phyloP scores from a whole-genome alignment of 2,797 vertebrate species.

The Eospalax fontanierii region DNA sequence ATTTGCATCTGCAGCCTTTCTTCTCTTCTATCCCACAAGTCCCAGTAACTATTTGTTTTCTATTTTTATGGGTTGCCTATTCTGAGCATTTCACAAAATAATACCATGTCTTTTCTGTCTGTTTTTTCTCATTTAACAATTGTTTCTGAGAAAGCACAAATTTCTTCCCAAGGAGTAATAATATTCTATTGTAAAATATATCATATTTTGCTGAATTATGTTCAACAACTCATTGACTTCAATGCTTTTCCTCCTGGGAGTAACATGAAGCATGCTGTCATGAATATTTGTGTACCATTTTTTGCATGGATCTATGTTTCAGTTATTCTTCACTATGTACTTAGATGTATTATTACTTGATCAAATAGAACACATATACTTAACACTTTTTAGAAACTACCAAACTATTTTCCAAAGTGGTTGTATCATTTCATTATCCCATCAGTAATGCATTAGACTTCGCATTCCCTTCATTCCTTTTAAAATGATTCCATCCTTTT shows the following conservation, averaged over 20 bases:
- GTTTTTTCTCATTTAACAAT: background rate
- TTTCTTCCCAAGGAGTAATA: background rate
- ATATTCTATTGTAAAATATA: background rate
- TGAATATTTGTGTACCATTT: background rate
- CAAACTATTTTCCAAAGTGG: background rate
- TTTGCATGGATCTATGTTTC: background rate
- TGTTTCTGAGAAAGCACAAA: background rate
- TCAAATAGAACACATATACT: background rate
- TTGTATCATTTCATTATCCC: background rate
- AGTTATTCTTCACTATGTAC: background rate
- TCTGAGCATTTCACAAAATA: too few relatives aligned
- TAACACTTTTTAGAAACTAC: background rate
- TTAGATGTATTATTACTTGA: background rate
- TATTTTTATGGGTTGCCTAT: background rate
- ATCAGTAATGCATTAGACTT: background rate
- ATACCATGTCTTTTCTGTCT: background rate
- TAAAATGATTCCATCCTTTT: too few relatives aligned
- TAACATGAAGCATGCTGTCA: background rate
- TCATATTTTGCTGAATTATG: too few relatives aligned
- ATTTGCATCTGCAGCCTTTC: fast-evolving
- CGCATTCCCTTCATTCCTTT: background rate
- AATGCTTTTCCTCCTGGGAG: background rate
- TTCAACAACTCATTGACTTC: background rate
- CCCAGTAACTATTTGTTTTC: background rate
- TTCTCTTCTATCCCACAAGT: background rate